phyloP scores from a whole-genome alignment of 2,888 invertebrate genomes.

The Diploptera punctata region DNA sequence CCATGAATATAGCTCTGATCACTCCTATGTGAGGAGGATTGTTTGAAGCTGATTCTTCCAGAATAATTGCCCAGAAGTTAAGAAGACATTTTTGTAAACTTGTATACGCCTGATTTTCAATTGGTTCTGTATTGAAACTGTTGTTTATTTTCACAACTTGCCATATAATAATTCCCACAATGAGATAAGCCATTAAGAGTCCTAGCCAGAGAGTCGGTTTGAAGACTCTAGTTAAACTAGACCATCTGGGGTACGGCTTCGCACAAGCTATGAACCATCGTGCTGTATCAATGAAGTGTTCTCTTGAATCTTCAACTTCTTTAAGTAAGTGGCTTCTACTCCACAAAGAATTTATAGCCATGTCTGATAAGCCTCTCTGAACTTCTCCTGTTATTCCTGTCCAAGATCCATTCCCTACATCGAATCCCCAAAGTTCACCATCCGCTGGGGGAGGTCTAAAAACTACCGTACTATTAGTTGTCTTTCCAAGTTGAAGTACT shows the following conservation, averaged over 20 bases:
- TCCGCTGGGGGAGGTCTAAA: background rate
- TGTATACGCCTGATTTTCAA: background rate
- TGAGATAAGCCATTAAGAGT: background rate
- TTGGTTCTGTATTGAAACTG: background rate
- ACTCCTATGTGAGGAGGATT: background rate
- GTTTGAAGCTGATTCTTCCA: too few relatives aligned
- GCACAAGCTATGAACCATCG: constrained; percentile 8
- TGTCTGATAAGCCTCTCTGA: background rate
- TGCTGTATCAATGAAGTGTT: background rate
- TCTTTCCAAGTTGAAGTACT: background rate
- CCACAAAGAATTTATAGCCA: background rate
- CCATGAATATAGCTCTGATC: background rate
- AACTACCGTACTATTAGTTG: background rate
- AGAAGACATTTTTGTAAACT: background rate
- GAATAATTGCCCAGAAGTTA: constrained; percentile 1
- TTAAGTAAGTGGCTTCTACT: background rate
- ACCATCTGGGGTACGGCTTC: background rate
- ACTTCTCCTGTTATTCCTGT: constrained; percentile 2
- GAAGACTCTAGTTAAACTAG: constrained; percentile 4
- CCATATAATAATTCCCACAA: background rate
- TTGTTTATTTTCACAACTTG: background rate
- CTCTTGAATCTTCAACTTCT: background rate
- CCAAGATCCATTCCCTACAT: background rate
- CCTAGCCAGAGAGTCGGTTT: background rate
- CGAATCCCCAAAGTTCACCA: background rate